Base-by-base conservation (phyloP, 2,113 vertebrate species). In the Uropsilus gracilis region DNA sequence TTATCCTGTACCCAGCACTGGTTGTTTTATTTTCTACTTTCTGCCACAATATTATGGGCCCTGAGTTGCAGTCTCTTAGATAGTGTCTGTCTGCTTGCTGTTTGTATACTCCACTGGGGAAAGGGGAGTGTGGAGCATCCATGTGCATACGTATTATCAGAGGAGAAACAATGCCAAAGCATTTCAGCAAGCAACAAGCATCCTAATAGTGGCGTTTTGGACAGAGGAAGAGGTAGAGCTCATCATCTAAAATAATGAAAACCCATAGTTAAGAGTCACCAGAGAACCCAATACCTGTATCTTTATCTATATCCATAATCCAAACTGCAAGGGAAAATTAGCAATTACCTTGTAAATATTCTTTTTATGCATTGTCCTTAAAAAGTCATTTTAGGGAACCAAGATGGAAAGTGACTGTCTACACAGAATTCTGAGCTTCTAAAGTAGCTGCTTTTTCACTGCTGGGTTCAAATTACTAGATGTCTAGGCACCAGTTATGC, bases 31-130 rank as follows among this genome's bases (percentile, higher is more conserved):
- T 98, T 97, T 97, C 97, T 95, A 28, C 64, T 98, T 97, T 81
- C 88, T 98, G 96, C 94, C 96, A 98, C 95, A 97, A 97, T 95
- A 96, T 96, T 90, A 96, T 93, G 90, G 87, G 96, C 82, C 78
- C 91, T 44, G 66, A 63, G 95, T 42, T 66, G 53, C 90, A 83
- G 71, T 16, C 73, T 78, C 97, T 92, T 95, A 76, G 63, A 90
- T n/a, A 6, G 72, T 50, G 53, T 89, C 85, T 95, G 73, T 48
- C 34, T 91, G 91, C 90, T 95, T 90, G 92, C 44, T 71, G 63
- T 55, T 81, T 97, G 94, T 85, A 18, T 20, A 8, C 48, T 91
- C 77, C 2, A 0, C 55, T 22, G 37, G 55, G 73, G 61, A 37
- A 13, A 55, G 24, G n/a, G 64, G 71, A 50, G 37, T 17, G 46